These are phyloP conservation scores for Vultur gryphus DNA, from an alignment of 2,797 vertebrate genomes.

Conservation along the genomic window DNA sequence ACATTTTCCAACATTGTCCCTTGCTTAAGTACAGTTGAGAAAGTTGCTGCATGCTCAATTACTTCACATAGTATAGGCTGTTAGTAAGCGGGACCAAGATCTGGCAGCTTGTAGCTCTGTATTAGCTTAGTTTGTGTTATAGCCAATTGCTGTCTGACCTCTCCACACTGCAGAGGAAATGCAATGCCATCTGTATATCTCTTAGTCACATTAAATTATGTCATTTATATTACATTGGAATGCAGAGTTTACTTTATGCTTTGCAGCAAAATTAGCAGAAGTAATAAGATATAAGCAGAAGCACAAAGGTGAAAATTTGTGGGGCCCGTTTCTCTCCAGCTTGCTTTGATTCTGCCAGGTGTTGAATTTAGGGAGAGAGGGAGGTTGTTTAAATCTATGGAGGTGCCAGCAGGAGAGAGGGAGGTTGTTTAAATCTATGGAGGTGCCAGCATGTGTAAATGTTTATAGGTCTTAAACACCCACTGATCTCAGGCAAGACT, in stretches of 20 bases:
- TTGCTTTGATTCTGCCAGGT: conserved; percentile 40
- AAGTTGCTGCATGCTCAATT: conserved; percentile 27
- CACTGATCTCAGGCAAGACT: neutral
- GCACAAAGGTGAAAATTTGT: conserved; percentile 27
- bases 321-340: neutral
- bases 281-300: conserved; percentile 3
- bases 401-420: neutral
- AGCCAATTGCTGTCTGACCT: conserved; percentile 72
- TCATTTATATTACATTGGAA: conserved; percentile 60
- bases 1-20: neutral
- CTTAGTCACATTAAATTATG: conserved; percentile 73
- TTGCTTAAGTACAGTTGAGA: neutral
- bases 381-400: neutral
- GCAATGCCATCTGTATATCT: conserved; percentile 71
- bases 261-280: conserved; percentile 46
- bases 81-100: conserved; percentile 5
- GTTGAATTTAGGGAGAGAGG: neutral
- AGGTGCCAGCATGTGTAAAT: conserved; percentile 26
- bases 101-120: conserved; percentile 66
- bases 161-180: conserved; percentile 56
- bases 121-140: conserved; percentile 60
- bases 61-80: conserved; percentile 26
- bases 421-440: neutral
- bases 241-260: conserved; percentile 56
- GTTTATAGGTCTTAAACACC: conserved; percentile 19